Evolutionary conservation across 2,113 vertebrate species (phyloP).

Genomic region (Rhynchopsitta pachyrhyncha): DNA sequence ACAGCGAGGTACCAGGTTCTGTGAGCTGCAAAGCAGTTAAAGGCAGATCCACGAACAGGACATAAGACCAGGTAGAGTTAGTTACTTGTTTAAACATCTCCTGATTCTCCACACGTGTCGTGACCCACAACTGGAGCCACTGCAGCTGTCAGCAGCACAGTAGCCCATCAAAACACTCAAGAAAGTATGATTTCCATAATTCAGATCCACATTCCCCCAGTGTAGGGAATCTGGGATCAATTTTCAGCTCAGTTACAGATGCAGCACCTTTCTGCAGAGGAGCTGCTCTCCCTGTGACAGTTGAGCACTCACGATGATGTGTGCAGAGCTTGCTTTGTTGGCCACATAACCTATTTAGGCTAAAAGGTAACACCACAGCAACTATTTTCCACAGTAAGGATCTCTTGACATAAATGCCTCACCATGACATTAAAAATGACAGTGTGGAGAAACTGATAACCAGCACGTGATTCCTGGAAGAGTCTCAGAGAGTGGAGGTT

Average conservation of each 20-base stretch:
- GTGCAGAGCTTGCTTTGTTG: not conserved
- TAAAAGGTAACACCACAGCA: not conserved
- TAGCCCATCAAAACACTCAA: not conserved
- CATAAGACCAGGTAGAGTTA: rapidly evolving
- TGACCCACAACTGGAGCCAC: not conserved
- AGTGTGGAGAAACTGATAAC: slow-evolving; percentile 3
- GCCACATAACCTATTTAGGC: rapidly evolving
- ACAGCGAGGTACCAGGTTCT: not conserved
- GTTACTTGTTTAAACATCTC: not conserved
- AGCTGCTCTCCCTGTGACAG: not conserved
- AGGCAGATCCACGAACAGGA: not conserved
- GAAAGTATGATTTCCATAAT: not conserved
- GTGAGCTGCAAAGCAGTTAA: not conserved
- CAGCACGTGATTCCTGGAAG: not conserved
- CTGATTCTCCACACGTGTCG: rapidly evolving
- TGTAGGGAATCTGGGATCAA: not conserved
- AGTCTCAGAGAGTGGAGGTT: not conserved
- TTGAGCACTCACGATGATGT: not conserved
- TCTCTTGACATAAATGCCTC: not conserved
- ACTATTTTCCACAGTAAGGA: not conserved
- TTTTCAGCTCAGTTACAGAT: not conserved
- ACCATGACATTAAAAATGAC: not conserved
- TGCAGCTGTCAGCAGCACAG: not conserved
- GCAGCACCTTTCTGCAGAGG: not conserved
- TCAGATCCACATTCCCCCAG: not conserved